A percentile compares a stretch with the other conserved stretches of the same genome.
phyloP scores from a whole-genome alignment of 2,113 vertebrate species.

The Neopipo cinnamomea region DNA sequence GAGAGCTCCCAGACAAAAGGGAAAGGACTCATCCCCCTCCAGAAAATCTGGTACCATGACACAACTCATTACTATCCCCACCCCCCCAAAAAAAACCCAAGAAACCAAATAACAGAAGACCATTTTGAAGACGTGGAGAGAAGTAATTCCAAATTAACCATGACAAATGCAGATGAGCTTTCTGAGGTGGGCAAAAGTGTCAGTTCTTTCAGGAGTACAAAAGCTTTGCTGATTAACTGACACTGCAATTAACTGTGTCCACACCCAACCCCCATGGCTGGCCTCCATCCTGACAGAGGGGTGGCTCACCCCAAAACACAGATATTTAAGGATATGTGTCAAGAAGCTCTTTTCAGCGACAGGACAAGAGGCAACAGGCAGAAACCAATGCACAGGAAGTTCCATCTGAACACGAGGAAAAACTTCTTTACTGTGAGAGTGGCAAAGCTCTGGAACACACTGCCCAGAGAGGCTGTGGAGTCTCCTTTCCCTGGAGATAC shows the following conservation, averaged over 20 bases:
- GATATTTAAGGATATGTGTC: background rate
- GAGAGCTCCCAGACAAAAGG: background rate
- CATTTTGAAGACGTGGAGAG: background rate
- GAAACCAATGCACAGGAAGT: background rate
- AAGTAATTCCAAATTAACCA: background rate
- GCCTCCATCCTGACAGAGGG: background rate
- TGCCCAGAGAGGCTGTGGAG: background rate
- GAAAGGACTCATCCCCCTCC: background rate
- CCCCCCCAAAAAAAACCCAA: background rate
- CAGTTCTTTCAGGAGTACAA: background rate
- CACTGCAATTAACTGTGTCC: background rate
- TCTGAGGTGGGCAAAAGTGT: background rate
- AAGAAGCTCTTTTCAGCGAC: background rate
- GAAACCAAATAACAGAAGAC: background rate
- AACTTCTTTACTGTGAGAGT: background rate
- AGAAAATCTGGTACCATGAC: background rate
- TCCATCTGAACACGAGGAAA: background rate
- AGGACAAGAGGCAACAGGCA: background rate
- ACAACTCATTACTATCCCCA: background rate
- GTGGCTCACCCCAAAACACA: background rate
- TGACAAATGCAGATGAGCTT: rapidly evolving
- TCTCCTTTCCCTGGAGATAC: background rate
- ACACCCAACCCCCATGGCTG: background rate
- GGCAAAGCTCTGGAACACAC: background rate
- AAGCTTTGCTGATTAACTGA: background rate